phyloP scores from a whole-genome alignment of 2,888 invertebrate genomes.

The Mycogona germanica region DNA sequence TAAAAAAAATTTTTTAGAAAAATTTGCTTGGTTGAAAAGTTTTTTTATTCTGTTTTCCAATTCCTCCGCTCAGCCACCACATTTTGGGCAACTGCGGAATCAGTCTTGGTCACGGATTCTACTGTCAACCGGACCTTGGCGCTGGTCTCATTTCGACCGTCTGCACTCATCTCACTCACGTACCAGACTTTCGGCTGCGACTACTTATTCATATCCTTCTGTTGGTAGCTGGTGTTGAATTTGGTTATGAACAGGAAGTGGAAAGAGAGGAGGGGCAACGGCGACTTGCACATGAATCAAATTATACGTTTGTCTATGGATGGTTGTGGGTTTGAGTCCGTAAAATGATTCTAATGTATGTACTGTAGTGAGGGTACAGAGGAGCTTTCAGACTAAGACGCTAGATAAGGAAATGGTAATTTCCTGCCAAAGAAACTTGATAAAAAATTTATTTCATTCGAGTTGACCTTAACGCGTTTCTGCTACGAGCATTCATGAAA shows the following conservation, averaged over 20 bases:
- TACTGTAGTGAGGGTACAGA: too few relatives aligned
- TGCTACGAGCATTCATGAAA: slow-evolving; percentile 59
- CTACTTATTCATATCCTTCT: slow-evolving; percentile 50
- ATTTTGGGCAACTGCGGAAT: slow-evolving; percentile 64
- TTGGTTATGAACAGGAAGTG: too few relatives aligned
- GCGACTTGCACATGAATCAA: not conserved
- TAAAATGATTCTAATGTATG: too few relatives aligned
- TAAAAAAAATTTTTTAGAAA: too few relatives aligned
- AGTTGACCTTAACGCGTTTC: slow-evolving; percentile 5
- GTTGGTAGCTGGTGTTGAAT: not conserved
- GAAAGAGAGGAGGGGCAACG: too few relatives aligned
- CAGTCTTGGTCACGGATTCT: slow-evolving; percentile 74
- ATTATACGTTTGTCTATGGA: slow-evolving; percentile 4
- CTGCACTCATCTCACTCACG: slow-evolving; percentile 51
- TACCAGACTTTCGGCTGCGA: slow-evolving; percentile 76
- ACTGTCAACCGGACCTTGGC: slow-evolving; percentile 60
- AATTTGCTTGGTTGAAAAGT: not conserved
- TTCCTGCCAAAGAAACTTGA: too few relatives aligned
- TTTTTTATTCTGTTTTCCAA: slow-evolving; percentile 23
- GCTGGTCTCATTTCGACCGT: slow-evolving; percentile 58
- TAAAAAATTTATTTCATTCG: too few relatives aligned
- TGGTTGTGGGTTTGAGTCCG: too few relatives aligned
- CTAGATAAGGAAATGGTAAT: too few relatives aligned
- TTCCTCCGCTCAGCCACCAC: slow-evolving; percentile 44
- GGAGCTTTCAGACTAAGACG: too few relatives aligned